Evolutionary conservation across 2,888 invertebrate species (phyloP).

Genomic region (Plutella xylostella): DNA sequence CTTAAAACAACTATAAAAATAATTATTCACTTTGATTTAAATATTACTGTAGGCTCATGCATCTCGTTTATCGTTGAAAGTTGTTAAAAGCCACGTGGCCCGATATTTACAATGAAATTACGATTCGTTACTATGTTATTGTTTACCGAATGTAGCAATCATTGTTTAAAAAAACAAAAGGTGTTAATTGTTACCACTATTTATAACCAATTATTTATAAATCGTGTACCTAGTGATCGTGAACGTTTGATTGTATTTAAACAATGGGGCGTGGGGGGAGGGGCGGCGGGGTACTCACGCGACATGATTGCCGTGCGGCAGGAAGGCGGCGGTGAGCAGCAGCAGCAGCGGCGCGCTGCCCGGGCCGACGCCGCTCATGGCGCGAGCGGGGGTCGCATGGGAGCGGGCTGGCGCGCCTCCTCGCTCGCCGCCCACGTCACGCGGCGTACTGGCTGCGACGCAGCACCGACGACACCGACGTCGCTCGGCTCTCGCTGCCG

Average conservation of each 20-base stretch:
- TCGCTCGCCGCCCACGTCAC: slow-evolving; percentile 23
- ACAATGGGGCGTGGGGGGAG: neutral
- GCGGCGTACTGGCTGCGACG: slow-evolving; percentile 31
- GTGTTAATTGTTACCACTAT: too few species aligned
- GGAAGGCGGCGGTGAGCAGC: slow-evolving; percentile 70
- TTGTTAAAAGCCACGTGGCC: too few species aligned
- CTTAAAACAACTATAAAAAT: too few species aligned
- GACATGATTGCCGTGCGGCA: slow-evolving; percentile 71
- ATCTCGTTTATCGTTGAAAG: too few species aligned
- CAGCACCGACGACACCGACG: slow-evolving; percentile 26
- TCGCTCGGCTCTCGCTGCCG: slow-evolving; percentile 33
- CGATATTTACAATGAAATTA: too few species aligned
- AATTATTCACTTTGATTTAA: too few species aligned
- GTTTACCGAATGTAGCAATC: too few species aligned
- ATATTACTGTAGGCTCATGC: too few species aligned
- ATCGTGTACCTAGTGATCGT: too few species aligned
- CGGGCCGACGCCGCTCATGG: slow-evolving; percentile 69
- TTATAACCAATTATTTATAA: too few species aligned
- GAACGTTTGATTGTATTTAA: slow-evolving; percentile 2
- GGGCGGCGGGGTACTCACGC: slow-evolving; percentile 65
- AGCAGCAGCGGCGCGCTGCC: slow-evolving; percentile 71
- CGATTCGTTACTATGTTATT: too few species aligned
- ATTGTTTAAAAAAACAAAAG: too few species aligned
- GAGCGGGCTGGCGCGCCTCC: slow-evolving; percentile 31
- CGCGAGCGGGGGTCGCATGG: slow-evolving; percentile 55